Evolutionary conservation across 2,888 invertebrate genomes (phyloP), one percentile per base, ranked within the genome.

Genomic region (Pseudococcus jackbeardsleyi): DNA sequence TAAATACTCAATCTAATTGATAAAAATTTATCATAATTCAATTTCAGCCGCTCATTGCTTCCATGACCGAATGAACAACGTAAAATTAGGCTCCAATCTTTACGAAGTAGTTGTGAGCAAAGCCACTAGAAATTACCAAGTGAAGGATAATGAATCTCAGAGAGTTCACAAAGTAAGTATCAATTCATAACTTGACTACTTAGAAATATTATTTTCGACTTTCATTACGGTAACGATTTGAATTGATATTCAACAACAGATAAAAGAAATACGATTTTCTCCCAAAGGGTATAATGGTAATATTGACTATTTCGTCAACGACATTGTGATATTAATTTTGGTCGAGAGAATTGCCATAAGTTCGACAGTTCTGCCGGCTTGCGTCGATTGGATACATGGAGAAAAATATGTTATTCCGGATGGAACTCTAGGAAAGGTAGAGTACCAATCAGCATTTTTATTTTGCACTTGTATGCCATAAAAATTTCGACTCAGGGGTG

Each of bases 321-420:
- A 90, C 46, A 89, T 89, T 26, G 89, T 89, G 9, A 88, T 89
- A 68, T 77, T 90, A 8, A 89, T 89, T 82, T 33, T 90, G 22
- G 42, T 82, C 12, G 33, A 39, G 39, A 68, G 59, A 72, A 89
- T 90, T n/a, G 26, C 26, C n/a, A 72, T 90, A 12, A 89, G 72
- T 12, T 86, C 77, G 42, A 79, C 79, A 19, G 89, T 89, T 15
- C 86, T 90, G 72, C 90, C 90, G 15, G 89, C 89, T 19, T 90
- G 90, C 68, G 86, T 90, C 8, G 90, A 89, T 48, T 89, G 89
- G 88, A 54, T 85, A 0, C 68, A 86, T 7, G 59, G n/a, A 8
- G 59, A 59, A 15, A 59, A n/a, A 59, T 59, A 42, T 42, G 0
- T n/a, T n/a, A 26, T 89, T n/a, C 48, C 68, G 15, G 68, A 89